These are phyloP conservation scores for Apoderus coryli DNA, from an alignment of 2,888 invertebrate species.

Conservation along the genomic window DNA sequence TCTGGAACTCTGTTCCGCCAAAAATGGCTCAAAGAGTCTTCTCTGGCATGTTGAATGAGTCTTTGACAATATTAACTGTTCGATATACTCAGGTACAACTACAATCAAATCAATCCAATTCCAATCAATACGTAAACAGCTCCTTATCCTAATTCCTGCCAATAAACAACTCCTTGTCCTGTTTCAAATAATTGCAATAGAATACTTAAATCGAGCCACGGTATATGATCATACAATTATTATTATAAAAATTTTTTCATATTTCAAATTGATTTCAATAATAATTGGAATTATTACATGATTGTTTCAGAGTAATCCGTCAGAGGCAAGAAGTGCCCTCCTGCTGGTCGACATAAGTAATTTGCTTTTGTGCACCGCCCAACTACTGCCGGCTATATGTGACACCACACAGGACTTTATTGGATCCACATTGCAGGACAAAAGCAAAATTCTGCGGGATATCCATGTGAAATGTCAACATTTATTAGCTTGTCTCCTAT, in stretches of 20 bases:
- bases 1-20: conserved; percentile 81
- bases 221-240: no score
- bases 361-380: conserved; percentile 58
- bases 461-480: conserved; percentile 74
- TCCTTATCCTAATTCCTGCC: no score
- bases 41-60: conserved; percentile 75
- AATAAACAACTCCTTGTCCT: no score
- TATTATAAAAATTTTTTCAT: no score
- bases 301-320: conserved; percentile 48
- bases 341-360: conserved; percentile 64
- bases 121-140: no score
- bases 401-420: conserved; percentile 45
- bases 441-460: conserved; percentile 59
- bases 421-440: conserved; percentile 41
- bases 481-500: conserved; percentile 55
- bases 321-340: conserved; percentile 39
- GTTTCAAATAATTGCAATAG: no score
- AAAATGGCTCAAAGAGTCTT: conserved; percentile 77
- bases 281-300: no score
- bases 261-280: no score
- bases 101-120: no score
- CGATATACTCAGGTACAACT: conserved; percentile 58
- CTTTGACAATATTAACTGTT: conserved; percentile 62
- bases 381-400: conserved; percentile 56
- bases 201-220: no score